These are phyloP conservation scores for Lathamus discolor DNA, from an alignment of 2,113 vertebrate species.

Conservation along the genomic window DNA sequence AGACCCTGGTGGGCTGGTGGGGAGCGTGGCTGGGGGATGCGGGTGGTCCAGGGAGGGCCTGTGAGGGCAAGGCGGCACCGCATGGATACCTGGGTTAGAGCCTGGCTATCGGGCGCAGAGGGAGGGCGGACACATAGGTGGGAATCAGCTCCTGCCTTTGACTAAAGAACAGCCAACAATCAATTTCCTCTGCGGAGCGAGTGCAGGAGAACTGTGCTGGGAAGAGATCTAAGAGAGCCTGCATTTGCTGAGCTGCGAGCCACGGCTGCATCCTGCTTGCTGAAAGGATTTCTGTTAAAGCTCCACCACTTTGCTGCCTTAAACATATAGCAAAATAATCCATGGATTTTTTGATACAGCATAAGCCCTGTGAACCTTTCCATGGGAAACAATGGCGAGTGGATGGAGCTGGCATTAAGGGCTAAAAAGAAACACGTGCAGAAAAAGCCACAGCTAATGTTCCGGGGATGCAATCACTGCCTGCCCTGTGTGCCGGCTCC, in stretches of 20 bases:
- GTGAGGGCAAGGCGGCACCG: neutral
- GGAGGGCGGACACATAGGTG: neutral
- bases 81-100: neutral
- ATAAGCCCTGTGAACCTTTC: neutral
- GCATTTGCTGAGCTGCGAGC: neutral
- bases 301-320: conserved; percentile 64
- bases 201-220: neutral
- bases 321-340: conserved; percentile 66
- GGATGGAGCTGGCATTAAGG: conserved; percentile 15
- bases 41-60: neutral
- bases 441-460: neutral
- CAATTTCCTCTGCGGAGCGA: neutral
- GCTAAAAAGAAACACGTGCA: neutral
- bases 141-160: neutral
- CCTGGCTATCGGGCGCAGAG: neutral
- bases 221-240: neutral
- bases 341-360: conserved; percentile 59
- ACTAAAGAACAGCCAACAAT: neutral
- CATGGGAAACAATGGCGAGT: neutral
- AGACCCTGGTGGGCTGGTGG: neutral
- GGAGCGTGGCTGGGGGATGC: neutral
- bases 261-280: neutral
- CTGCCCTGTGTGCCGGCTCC: neutral
- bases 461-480: neutral
- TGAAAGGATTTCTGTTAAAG: conserved; percentile 51